These are phyloP conservation scores for Boloria selene DNA, from an alignment of 2,888 invertebrate genomes.

Conservation along the genomic window DNA sequence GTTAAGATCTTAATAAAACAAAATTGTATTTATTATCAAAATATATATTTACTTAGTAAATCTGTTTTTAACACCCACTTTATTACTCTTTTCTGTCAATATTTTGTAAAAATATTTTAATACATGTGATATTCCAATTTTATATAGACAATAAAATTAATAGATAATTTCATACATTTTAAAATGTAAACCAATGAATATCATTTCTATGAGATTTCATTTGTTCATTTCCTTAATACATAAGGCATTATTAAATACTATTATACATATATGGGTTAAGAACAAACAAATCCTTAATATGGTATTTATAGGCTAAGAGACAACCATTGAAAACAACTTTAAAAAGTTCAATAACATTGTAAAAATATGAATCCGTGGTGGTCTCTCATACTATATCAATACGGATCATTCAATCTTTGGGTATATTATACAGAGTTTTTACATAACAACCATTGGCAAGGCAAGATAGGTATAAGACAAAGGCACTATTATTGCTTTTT, in stretches of 20 bases:
- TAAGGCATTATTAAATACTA: too few species aligned
- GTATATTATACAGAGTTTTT: constrained; percentile 9
- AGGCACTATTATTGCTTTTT: constrained; percentile 61
- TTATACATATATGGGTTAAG: too few species aligned
- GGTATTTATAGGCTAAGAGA: too few species aligned
- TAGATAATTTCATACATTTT: constrained; percentile 4
- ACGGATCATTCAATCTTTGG: constrained; percentile 34
- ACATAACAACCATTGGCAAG: constrained; percentile 45
- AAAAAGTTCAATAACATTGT: too few species aligned
- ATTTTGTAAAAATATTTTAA: not conserved
- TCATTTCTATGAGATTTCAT: too few species aligned
- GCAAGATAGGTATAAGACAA: constrained; percentile 63
- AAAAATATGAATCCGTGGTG: too few species aligned
- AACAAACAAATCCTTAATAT: too few species aligned
- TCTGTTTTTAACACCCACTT: constrained; percentile 34
- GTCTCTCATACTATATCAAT: not conserved
- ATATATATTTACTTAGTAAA: constrained; percentile 44
- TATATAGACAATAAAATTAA: not conserved
- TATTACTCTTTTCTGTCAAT: not conserved
- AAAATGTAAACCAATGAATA: not conserved
- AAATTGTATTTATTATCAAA: constrained; percentile 31
- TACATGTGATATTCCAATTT: constrained; percentile 7
- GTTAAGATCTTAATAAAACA: constrained; percentile 33
- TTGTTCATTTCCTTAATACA: too few species aligned
- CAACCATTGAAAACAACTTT: too few species aligned